A percentile compares a stretch with the other conserved stretches of the same genome.
phyloP scores from a whole-genome alignment of 2,797 vertebrate species.

The Sphenodon punctatus region DNA sequence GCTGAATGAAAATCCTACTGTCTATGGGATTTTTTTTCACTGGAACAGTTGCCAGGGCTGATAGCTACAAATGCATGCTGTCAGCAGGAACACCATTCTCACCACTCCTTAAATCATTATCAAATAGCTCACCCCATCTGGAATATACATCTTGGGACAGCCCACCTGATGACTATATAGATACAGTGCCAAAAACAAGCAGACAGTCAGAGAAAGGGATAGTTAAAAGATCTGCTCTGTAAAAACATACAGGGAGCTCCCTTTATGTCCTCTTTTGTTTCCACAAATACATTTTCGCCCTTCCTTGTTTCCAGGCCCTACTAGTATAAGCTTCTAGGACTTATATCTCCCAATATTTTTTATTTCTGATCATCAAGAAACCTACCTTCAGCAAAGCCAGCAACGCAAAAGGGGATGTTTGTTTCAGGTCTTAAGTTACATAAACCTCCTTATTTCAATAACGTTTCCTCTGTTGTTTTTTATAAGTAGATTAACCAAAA shows the following conservation, averaged over 20 bases:
- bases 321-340: background rate
- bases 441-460: conserved; percentile 21
- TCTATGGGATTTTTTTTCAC: conserved; percentile 13
- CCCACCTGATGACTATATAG: conserved; percentile 39
- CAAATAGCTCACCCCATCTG: conserved; percentile 37
- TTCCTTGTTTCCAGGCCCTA: background rate
- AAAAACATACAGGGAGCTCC: conserved; percentile 6
- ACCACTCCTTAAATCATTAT: conserved; percentile 45
- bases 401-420: too few relatives aligned
- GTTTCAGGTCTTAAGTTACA: conserved; percentile 27
- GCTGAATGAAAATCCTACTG: background rate
- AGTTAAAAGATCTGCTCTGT: conserved; percentile 26
- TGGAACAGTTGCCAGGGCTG: background rate
- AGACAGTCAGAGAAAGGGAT: conserved; percentile 35
- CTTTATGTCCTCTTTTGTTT: conserved; percentile 13
- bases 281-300: background rate
- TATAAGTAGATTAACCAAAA: too few relatives aligned
- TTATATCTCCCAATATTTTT: background rate
- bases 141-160: conserved; percentile 28
- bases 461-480: conserved; percentile 53
- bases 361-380: conserved; percentile 14
- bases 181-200: conserved; percentile 27
- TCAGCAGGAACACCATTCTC: conserved; percentile 40
- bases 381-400: background rate
- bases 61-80: conserved; percentile 27